Base-by-base conservation (phyloP, 2,113 vertebrate genomes). In the Lota lota region DNA sequence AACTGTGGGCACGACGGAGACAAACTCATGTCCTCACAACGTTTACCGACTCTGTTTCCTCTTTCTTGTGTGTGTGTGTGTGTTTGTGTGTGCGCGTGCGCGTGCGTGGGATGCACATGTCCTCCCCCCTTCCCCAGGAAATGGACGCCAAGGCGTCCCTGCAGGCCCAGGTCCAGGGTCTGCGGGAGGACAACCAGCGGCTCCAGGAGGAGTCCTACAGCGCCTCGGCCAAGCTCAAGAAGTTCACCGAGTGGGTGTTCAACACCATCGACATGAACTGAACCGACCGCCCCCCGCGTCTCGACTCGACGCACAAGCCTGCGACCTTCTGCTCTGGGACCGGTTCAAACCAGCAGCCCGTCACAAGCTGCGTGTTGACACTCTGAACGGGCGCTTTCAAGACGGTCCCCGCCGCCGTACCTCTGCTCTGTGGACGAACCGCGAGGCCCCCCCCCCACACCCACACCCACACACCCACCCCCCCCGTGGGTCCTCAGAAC, bases 231-330 rank as follows among this genome's bases (percentile, higher is more conserved):
- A 97, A 98, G 85, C 93, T 98, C 75, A 97, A 98, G 92, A 98
- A 98, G 85, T 98, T 98, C 92, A 98, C 96, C 0, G 96, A 98
- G 74, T 98, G 96, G 96, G 96, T 98, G 88, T 98, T 98, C 90
- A 98, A 98, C 85, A 98, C 96, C 75, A 98, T 98, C 33, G 96
- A 98, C 88, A 97, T 98, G 96, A 98, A 94, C 91, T 98, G 92
- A 95, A 2, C 64, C 73, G 20, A 33, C 16, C 2, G 17, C 14
- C 8, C 16, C 61, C 61, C 20, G 11, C 6, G 21, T 3, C 59
- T 22, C 5, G 21, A 22, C 20, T 15, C 8, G 10, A 61, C 22
- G 59, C 22, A 47, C 40, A 47, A 47, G 10, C 7, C 40, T 11
- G 10, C 40, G 2, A 47, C 8, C 40, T 33, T 2, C 40, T 47